Conservation (phyloP, 2,113 vertebrate species). For the Pogonocichla stellata region DNA sequence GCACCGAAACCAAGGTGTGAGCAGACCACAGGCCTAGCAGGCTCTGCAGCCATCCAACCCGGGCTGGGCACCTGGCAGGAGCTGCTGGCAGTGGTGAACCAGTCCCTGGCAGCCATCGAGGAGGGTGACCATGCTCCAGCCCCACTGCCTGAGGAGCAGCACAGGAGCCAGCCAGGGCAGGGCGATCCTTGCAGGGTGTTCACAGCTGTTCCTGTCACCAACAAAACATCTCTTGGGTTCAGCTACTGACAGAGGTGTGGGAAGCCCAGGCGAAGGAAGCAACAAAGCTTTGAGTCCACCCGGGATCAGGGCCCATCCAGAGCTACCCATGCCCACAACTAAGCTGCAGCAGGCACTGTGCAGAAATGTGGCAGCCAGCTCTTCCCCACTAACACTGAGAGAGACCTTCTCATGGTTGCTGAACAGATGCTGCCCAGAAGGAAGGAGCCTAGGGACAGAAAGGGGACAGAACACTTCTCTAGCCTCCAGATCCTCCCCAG, state of each 20-base stretch:
- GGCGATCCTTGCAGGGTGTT: too few species aligned
- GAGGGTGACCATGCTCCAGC: not conserved
- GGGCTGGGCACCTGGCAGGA: not conserved
- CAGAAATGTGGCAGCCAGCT: not conserved
- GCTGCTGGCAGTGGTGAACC: not conserved
- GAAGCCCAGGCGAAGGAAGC: not conserved
- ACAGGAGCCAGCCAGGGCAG: too few species aligned
- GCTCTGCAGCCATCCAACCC: not conserved
- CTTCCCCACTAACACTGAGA: not conserved
- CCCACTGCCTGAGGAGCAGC: accelerated
- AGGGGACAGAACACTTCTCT: not conserved
- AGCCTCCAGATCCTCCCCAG: not conserved
- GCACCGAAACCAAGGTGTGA: not conserved
- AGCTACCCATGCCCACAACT: not conserved
- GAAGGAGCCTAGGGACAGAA: not conserved
- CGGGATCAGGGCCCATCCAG: not conserved
- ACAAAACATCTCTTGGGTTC: not conserved
- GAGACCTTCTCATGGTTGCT: not conserved
- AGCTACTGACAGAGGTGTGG: accelerated
- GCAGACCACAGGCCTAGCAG: not conserved
- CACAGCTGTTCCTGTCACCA: not conserved
- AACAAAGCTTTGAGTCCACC: not conserved
- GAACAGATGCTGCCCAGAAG: not conserved
- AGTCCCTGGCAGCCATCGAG: accelerated
- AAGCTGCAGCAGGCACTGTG: not conserved